Evolutionary conservation across 1,140 invertebrate genomes (phyloP), one percentile per base, ranked within the genome.

Genomic region (Heliconius melpomene): DNA sequence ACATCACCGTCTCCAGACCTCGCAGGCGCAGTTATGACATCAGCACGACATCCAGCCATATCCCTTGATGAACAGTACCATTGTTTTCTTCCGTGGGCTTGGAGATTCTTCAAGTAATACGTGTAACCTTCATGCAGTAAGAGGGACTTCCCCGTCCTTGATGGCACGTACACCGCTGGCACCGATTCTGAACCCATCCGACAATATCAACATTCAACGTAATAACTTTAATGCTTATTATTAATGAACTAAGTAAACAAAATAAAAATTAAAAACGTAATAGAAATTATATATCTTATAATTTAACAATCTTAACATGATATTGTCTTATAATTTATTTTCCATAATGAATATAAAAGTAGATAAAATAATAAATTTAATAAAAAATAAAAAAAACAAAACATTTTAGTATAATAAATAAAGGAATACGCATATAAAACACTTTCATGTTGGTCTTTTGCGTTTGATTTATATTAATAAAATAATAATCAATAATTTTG

Each of bases 61-160:
- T 93, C 91, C 6, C 93, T 79, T 7, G 93, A 94, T 16, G 92
- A 94, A 80, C 93, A 94, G 83, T 94, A 94, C 93, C 93, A 94
- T 84, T 94, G 93, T 87, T 94, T 94, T 13, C 93, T 82, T 5
- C 92, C 93, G 66, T 94, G 91, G 29, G 93, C 91, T 78, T 93
- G 93, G 20, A 92, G 78, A 77, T 94, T 94, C 90, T 94, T 94
- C 90, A 94, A 77, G 83, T 93, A 93, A 87, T 92, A 94, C 9
- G 93, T 94, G 78, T 94, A 94, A 23, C 92, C 92, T 75, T 91
- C 91, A 84, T 94, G 91, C 23, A 94, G 88, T 50, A 94, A 86
- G 75, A 94, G 85, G 40, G 89, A 90, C 87, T 94, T 94, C 78
- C 93, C 93, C n/a, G 93, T 92, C 82, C 93, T 82, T 89, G 93